A percentile compares a stretch with the other conserved stretches of the same genome.
phyloP scores from a whole-genome alignment of 1,140 invertebrate species.

The Lepidurus apus region DNA sequence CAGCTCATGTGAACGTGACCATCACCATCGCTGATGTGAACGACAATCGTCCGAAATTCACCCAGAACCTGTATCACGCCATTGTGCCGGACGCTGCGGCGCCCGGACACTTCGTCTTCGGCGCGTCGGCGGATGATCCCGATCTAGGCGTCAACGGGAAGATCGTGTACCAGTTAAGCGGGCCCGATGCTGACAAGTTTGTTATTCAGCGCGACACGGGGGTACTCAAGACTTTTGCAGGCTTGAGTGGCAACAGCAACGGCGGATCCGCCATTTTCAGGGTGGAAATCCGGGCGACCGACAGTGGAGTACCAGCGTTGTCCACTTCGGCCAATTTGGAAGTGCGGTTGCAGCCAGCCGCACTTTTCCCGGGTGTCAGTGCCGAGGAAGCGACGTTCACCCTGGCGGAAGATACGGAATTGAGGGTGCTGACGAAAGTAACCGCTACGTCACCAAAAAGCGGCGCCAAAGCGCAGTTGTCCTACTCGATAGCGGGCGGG shows the following conservation, averaged over 20 bases:
- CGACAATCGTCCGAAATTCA: slow-evolving; percentile 78
- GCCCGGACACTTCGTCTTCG: slow-evolving; percentile 75
- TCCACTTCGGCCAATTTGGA: slow-evolving; percentile 50
- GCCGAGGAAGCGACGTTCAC: slow-evolving; percentile 52
- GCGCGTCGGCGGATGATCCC: slow-evolving; percentile 70
- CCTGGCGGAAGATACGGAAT: slow-evolving; percentile 36
- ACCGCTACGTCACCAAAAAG: slow-evolving; percentile 56
- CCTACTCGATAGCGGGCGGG: slow-evolving; percentile 83
- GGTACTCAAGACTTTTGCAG: slow-evolving; percentile 59
- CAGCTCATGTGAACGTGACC: slow-evolving; percentile 71
- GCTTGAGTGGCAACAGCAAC: slow-evolving; percentile 52
- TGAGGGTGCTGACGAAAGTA: slow-evolving; percentile 44
- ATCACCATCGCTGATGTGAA: slow-evolving; percentile 75
- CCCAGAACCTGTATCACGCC: slow-evolving; percentile 62
- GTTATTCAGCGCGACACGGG: slow-evolving; percentile 69
- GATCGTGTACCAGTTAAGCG: slow-evolving; percentile 69
- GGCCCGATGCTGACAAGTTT: slow-evolving; percentile 70
- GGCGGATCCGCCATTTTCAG: slow-evolving; percentile 51
- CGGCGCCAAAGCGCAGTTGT: slow-evolving; percentile 58
- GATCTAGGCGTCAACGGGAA: slow-evolving; percentile 73
- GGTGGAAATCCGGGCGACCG: slow-evolving; percentile 59
- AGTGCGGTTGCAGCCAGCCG: slow-evolving; percentile 51
- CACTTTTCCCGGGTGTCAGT: slow-evolving; percentile 55
- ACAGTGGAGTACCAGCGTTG: slow-evolving; percentile 47
- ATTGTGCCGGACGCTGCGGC: slow-evolving; percentile 70